phyloP scores from a whole-genome alignment of 2,113 vertebrate species.

The Amblyopsis rosae region DNA sequence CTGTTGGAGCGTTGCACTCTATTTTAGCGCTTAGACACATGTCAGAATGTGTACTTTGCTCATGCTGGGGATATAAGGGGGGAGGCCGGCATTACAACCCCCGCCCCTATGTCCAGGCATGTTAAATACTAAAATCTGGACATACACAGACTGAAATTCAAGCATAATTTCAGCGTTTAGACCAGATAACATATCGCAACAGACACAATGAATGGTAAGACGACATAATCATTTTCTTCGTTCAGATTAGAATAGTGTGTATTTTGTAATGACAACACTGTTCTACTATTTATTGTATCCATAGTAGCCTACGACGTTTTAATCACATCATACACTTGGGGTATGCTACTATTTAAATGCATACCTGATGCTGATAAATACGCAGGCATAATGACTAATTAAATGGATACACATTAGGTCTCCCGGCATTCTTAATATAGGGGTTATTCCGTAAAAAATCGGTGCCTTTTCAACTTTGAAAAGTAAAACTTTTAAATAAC shows the following conservation, averaged over 20 bases:
- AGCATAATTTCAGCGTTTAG: slow-evolving; percentile 2
- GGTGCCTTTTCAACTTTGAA: no score
- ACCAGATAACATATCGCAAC: not conserved
- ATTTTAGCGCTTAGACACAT: slow-evolving; percentile 16
- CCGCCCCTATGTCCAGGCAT: slow-evolving; percentile 57
- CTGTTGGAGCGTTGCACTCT: not conserved
- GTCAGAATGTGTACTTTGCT: slow-evolving; percentile 53
- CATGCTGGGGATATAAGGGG: slow-evolving; percentile 46
- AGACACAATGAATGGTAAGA: slow-evolving; percentile 58
- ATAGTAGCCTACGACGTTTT: no score
- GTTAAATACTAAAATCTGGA: slow-evolving; percentile 80
- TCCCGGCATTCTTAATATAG: no score
- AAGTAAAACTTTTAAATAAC: no score
- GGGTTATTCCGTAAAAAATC: no score
- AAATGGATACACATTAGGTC: no score
- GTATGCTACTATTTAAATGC: no score
- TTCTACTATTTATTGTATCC: no score
- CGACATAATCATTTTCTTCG: not conserved
- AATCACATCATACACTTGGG: no score
- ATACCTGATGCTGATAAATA: no score
- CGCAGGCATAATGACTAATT: no score
- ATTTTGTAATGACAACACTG: no score
- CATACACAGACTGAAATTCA: slow-evolving; percentile 35
- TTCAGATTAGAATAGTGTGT: not conserved
- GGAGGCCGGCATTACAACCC: slow-evolving; percentile 69